Evolutionary conservation across 2,888 invertebrate genomes (phyloP), one percentile per base, ranked within the genome.

Genomic region (Drosophila trichaetosa): DNA sequence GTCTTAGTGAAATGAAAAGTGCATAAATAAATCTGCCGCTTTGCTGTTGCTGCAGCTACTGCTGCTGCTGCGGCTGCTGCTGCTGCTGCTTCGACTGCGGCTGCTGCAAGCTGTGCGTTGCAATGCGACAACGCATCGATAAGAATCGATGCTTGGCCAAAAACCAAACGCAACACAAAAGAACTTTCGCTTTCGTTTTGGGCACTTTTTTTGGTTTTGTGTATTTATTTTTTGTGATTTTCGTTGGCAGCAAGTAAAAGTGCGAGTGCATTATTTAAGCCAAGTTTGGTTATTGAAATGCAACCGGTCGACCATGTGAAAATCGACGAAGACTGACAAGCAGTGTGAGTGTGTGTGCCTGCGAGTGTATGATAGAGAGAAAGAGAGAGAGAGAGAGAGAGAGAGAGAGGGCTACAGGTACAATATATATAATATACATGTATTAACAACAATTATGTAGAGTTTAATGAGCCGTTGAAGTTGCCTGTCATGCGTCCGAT

Each of bases 1-100:
- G 61, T 79, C 60, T 84, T 87, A 82, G 87, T 87, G 83, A 87
- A 89, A 87, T 87, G 87, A 87, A 87, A 87, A 89, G 89, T 87
- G 87, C 87, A 87, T 87, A 87, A 89, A 87, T 87, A 87, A 87
- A 87, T 89, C 85, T 85, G 87, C 69, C 71, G 79, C 69, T 70
- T 77, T 52, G 57, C 58, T 36, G 66, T 8, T 18, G 48, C 4
- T 21, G 27, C 6, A 5, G 53, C 18, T 6, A 4, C 10, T 53
- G 34, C 18, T 54, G 33, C 21, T 21, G 18, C n/a, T 7, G 16
- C 46, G 7, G 36, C 31, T 11, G 42, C 21, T 42, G 36, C 31
- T 11, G 42, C 21, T 42, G 21, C 42, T 42, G 42, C 36, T 6
- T 10, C n/a, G 21, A 6, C 16, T 7, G 18, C 21, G 21, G 61